A percentile compares a stretch with the other conserved stretches of the same genome.
These are phyloP conservation scores for Leptonema lineaticorne DNA, from an alignment of 1,140 invertebrate species.

Conservation along the genomic window DNA sequence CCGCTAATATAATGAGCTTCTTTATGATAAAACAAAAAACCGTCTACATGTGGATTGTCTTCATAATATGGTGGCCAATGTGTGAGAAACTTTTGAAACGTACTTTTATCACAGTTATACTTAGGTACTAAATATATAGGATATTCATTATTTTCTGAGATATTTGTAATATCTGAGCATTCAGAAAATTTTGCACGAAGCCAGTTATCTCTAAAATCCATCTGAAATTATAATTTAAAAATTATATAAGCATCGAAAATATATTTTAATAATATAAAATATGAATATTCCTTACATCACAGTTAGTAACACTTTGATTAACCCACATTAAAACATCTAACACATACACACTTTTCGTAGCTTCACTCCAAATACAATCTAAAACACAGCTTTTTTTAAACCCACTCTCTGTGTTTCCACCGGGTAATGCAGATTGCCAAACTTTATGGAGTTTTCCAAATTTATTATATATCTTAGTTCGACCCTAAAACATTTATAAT, in stretches of 20 bases:
- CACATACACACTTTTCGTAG: slow-evolving; percentile 68
- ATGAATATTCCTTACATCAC: slow-evolving; percentile 64
- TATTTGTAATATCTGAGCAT: slow-evolving; percentile 49
- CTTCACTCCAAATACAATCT: slow-evolving; percentile 76
- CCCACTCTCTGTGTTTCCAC: slow-evolving; percentile 58
- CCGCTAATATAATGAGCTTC: slow-evolving; percentile 75
- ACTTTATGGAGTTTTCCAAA: slow-evolving; percentile 61
- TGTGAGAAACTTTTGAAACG: slow-evolving; percentile 26
- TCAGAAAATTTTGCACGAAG: slow-evolving; percentile 68
- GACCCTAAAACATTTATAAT: slow-evolving; percentile 65
- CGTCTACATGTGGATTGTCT: slow-evolving; percentile 62
- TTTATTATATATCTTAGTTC: slow-evolving; percentile 72
- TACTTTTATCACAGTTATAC: slow-evolving; percentile 47
- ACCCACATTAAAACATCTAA: slow-evolving; percentile 85
- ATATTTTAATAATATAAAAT: slow-evolving; percentile 20
- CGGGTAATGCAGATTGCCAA: slow-evolving; percentile 73
- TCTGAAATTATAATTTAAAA: slow-evolving; percentile 55
- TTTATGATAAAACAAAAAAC: slow-evolving; percentile 81
- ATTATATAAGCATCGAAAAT: slow-evolving; percentile 17
- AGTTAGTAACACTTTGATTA: slow-evolving; percentile 70
- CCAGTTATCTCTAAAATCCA: slow-evolving; percentile 78
- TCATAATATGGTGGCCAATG: slow-evolving; percentile 46
- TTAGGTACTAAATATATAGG: slow-evolving; percentile 56
- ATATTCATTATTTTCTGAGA: slow-evolving; percentile 55
- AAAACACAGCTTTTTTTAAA: slow-evolving; percentile 59